These are phyloP conservation scores for Magallana nippona DNA, from an alignment of 2,888 invertebrate genomes.

Conservation along the genomic window DNA sequence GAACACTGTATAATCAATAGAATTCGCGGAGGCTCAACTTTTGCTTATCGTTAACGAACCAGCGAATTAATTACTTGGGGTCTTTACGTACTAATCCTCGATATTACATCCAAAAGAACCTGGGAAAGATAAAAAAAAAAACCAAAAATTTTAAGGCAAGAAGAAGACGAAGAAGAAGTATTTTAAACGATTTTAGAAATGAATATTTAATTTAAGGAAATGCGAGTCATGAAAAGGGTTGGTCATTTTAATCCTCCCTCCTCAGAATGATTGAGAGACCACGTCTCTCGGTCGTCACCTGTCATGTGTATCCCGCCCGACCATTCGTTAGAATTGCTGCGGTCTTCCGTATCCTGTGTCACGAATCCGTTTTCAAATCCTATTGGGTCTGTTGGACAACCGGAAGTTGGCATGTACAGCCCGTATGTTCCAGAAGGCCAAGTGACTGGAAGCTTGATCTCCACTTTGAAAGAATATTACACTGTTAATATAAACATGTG, in stretches of 20 bases:
- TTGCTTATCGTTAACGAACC: no score
- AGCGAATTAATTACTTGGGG: no score
- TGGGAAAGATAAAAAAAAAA: no score
- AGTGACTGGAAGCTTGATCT: constrained; percentile 40
- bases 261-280: no score
- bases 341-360: constrained; percentile 44
- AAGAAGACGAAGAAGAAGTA: no score
- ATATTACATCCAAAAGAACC: no score
- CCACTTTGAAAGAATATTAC: background rate
- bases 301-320: constrained; percentile 41
- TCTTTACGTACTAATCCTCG: no score
- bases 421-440: constrained; percentile 47
- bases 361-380: constrained; percentile 38
- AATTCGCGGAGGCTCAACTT: background rate
- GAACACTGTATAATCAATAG: background rate
- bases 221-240: no score
- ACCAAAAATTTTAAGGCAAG: no score
- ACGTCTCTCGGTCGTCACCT: background rate
- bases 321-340: constrained; percentile 38
- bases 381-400: constrained; percentile 38
- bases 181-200: no score
- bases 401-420: constrained; percentile 36
- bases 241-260: no score
- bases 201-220: no score
- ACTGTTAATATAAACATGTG: background rate